These are phyloP conservation scores for Drosophila longiperda DNA, from an alignment of 2,888 invertebrate species.

Conservation along the genomic window DNA sequence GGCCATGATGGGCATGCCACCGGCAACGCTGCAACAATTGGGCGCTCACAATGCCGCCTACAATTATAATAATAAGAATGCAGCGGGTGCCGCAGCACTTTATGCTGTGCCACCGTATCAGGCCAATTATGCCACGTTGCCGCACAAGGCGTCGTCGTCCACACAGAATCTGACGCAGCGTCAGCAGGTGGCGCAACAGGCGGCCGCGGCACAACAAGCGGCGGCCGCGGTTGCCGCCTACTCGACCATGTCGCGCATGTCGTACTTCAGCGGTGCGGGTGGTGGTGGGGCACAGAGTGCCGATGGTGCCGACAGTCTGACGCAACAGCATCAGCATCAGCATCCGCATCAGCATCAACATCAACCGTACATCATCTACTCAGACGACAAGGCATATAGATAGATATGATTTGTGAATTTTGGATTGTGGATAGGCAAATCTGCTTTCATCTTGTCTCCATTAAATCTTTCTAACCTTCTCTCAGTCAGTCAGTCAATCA, in stretches of 20 bases:
- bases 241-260: conserved; percentile 88
- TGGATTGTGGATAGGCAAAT: conserved; percentile 4
- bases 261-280: conserved; percentile 85
- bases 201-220: conserved; percentile 60
- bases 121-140: conserved; percentile 88
- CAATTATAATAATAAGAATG: conserved; percentile 85
- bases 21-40: conserved; percentile 83
- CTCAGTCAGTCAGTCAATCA: conserved; percentile 75
- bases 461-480: conserved; percentile 5
- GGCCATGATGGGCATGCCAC: conserved; percentile 86
- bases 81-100: conserved; percentile 85
- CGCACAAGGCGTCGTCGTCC: conserved; percentile 86
- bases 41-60: conserved; percentile 87
- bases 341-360: conserved; percentile 78
- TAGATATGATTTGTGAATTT: conserved; percentile 57
- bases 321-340: conserved; percentile 67
- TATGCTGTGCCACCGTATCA: conserved; percentile 88
- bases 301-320: conserved; percentile 79
- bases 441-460: conserved; percentile 24
- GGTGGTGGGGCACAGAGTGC: conserved; percentile 82
- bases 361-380: conserved; percentile 85
- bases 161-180: conserved; percentile 83
- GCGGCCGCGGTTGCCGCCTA: conserved; percentile 85
- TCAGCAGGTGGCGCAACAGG: conserved; percentile 66
- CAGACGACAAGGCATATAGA: conserved; percentile 85